These are phyloP conservation scores for Parauchenoglanis ngamensis DNA, from an alignment of 2,797 vertebrate genomes.

Conservation along the genomic window DNA sequence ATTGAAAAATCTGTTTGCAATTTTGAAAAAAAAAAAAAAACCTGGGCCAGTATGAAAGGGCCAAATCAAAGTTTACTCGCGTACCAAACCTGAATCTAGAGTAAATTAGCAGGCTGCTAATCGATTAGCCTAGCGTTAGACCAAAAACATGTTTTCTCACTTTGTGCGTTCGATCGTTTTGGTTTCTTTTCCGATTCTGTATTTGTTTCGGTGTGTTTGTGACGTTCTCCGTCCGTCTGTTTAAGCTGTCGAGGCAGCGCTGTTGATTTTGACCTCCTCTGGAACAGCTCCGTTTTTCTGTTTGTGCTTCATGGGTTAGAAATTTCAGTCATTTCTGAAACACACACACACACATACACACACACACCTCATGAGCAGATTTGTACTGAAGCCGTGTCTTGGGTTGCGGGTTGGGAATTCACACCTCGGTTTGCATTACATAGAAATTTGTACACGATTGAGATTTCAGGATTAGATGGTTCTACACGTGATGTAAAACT, in stretches of 20 bases:
- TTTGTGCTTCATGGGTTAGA: neutral
- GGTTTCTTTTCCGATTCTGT: neutral
- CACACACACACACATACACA: conserved; percentile 1
- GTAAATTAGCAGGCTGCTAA: neutral
- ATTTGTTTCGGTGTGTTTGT: conserved; percentile 38
- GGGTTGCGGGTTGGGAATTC: neutral
- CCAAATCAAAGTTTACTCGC: neutral
- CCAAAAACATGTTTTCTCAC: no score
- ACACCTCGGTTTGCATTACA: neutral
- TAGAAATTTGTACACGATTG: neutral
- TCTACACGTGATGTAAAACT: neutral
- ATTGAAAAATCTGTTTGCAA: neutral
- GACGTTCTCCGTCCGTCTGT: conserved; percentile 17
- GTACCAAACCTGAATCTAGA: neutral
- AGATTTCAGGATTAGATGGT: neutral
- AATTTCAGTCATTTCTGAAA: conserved; percentile 5
- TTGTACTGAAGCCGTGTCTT: conserved; percentile 7
- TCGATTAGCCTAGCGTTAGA: neutral
- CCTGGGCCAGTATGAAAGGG: neutral
- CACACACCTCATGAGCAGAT: conserved; percentile 14
- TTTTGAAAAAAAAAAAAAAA: neutral
- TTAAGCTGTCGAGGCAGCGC: neutral
- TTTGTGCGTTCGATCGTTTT: no score
- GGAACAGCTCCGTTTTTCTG: neutral
- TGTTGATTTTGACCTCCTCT: conserved; percentile 41